A percentile compares a stretch with the other conserved stretches of the same genome.
Conservation (phyloP, 2,113 vertebrate species). For the Rana temporaria region DNA sequence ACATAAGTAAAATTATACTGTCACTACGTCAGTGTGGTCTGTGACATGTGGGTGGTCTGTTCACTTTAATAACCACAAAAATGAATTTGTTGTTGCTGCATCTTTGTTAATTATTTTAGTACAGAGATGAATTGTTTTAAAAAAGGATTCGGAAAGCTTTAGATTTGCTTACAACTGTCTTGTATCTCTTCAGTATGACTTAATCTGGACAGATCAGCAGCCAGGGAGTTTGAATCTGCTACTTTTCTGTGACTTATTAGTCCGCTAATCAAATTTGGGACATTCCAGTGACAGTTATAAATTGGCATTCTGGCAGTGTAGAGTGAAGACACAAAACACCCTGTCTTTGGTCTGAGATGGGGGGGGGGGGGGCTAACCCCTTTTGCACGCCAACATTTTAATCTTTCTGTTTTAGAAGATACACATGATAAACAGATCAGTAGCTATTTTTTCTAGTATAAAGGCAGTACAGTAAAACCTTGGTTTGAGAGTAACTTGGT, state of each 20-base stretch:
- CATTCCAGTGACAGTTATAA: conserved; percentile 66
- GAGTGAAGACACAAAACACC: not conserved
- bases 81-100: conserved; percentile 59
- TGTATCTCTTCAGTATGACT: conserved; percentile 60
- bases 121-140: conserved; percentile 60
- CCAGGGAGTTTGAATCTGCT: conserved; percentile 56
- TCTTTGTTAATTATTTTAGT: conserved; percentile 59
- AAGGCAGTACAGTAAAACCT: no score
- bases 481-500: no score
- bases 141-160: conserved; percentile 32
- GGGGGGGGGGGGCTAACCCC: conserved; percentile 2
- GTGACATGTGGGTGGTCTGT: conserved; percentile 32
- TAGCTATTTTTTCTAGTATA: not conserved
- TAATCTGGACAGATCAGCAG: conserved; percentile 55
- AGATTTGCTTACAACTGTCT: conserved; percentile 45
- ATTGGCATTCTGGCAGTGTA: conserved; percentile 67
- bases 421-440: not conserved
- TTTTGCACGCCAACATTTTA: not conserved
- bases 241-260: conserved; percentile 64
- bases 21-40: conserved; percentile 30
- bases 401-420: not conserved
- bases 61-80: conserved; percentile 47
- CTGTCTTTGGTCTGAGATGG: conserved; percentile 53
- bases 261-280: conserved; percentile 71
- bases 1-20: not conserved